Evolutionary conservation across 2,888 invertebrate species (phyloP), one percentile per base, ranked within the genome.

Genomic region (Leptarthrus brevirostris): DNA sequence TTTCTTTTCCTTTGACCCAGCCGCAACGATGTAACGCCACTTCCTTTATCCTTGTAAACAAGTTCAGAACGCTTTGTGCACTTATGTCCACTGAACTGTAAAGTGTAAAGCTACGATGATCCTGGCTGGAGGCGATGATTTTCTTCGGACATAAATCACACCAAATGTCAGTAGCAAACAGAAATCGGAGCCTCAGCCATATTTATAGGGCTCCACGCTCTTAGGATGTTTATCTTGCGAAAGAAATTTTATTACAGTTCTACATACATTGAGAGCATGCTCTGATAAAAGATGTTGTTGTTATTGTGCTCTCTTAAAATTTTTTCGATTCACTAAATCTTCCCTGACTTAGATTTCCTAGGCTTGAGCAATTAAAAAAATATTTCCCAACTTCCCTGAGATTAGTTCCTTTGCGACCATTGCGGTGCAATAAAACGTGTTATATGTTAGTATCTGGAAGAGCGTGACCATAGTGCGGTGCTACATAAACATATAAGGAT

Each of bases 181-280:
- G 24, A 47, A 66, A 16, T 66, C 47, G 47, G 24, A 47, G 66
- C 47, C 66, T 24, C 66, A 49, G 66, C 26, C 49, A 66, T 66
- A 66, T 66, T 66, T 66, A 66, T 66, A 66, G 66, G 66, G 66
- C 66, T 66, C 66, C 66, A 66, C n/a, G 66, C 44, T 44, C 47
- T 10, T 10, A 44, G 47, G 26, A 49, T 47, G 26, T 47, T 47
- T 66, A 26, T 66, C 66, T 47, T 66, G 16, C n/a, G 26, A 12
- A 44, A 3, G 12, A 14, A 44, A 12, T 14, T 14, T 44, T 44
- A 22, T n/a, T 54, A 14, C 54, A 54, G 54, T 54, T 61, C 12
- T 20, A 2, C 16, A n/a, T n/a, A n/a, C n/a, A n/a, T n/a, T 56
- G 61, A 12, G 47, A 14, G 47, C 5, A 16, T n/a, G 14, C 14